These are phyloP conservation scores for Brachionus asplanchnoidis DNA, from an alignment of 1,140 invertebrate genomes.

Conservation along the genomic window DNA sequence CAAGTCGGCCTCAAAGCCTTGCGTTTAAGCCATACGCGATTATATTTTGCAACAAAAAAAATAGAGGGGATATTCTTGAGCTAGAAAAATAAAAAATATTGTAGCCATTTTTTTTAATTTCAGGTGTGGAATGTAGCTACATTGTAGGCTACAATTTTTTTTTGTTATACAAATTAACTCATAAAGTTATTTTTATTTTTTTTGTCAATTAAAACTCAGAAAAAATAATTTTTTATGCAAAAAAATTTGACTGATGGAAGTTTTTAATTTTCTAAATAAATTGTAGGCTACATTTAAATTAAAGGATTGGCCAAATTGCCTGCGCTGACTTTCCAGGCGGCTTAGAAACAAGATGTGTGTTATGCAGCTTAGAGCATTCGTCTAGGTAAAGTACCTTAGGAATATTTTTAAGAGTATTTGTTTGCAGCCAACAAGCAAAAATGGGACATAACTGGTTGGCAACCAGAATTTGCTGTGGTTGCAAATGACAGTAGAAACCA, in stretches of 20 bases:
- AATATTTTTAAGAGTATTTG: not conserved
- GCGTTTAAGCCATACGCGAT: not conserved
- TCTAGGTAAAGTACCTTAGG: not conserved
- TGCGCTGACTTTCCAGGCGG: not conserved
- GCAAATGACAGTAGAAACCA: not conserved
- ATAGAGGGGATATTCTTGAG: not conserved
- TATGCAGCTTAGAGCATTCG: not conserved
- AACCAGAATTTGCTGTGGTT: not conserved
- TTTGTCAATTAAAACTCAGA: too few species aligned
- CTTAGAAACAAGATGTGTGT: not conserved
- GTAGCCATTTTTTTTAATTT: not conserved
- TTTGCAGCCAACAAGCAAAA: not conserved
- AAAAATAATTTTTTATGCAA: too few species aligned
- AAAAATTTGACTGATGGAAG: too few species aligned
- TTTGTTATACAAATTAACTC: too few species aligned
- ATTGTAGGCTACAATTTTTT: not conserved
- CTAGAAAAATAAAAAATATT: not conserved
- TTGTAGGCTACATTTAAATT: not conserved
- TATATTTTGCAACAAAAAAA: not conserved
- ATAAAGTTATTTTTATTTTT: too few species aligned
- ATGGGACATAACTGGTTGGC: not conserved
- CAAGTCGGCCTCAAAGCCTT: not conserved
- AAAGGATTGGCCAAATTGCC: not conserved
- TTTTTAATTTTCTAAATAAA: too few species aligned
- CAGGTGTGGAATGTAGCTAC: not conserved